Base-by-base conservation (phyloP, 2,797 vertebrate genomes). In the Crypturellus tataupa region DNA sequence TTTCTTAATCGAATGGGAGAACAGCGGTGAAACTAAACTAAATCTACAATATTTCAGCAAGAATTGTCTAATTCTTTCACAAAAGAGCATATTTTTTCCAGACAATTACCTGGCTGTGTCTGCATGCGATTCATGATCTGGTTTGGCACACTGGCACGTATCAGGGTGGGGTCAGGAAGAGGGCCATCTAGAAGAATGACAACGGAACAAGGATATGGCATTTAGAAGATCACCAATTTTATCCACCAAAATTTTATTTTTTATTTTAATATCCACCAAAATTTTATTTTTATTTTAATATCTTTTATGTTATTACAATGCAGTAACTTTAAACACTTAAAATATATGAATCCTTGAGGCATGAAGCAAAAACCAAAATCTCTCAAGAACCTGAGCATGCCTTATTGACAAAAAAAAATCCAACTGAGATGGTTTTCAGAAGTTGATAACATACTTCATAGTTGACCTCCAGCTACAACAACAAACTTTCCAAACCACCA, bases 121-220 rank as follows among this genome's bases (percentile, higher is more conserved):
- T 99, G 98, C 98, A 99, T 98, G 87, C 99, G 98, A 97, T 97
- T 99, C 96, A 98, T 98, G 98, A 99, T 99, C 97, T 99, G 99
- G 96, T 97, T 98, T 96, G 99, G 98, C 97, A 99, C 99, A 86
- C 96, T 88, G 75, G 99, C 98, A 97, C 99, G 98, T 95, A 98
- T 98, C 96, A 99, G 98, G 88, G 98, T 97, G 70, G 98, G 98
- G 97, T 99, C 99, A 10, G 98, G 92, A 39, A 98, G 98, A 87
- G 99, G 99, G 93, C 99, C 99, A 95, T 99, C 99, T 99, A 92
- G 27, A 94, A 55, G 79, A n/a, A 60, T 91, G 5, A 56, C 4
- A 59, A 60, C 12, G 25, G 67, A 90, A 68, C 18, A 78, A 87
- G 29, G 64, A 87, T 58, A 64, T 8, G 25, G 12, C 80, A 91